phyloP scores from a whole-genome alignment of 2,113 vertebrate species.

The Oncorhynchus keta region DNA sequence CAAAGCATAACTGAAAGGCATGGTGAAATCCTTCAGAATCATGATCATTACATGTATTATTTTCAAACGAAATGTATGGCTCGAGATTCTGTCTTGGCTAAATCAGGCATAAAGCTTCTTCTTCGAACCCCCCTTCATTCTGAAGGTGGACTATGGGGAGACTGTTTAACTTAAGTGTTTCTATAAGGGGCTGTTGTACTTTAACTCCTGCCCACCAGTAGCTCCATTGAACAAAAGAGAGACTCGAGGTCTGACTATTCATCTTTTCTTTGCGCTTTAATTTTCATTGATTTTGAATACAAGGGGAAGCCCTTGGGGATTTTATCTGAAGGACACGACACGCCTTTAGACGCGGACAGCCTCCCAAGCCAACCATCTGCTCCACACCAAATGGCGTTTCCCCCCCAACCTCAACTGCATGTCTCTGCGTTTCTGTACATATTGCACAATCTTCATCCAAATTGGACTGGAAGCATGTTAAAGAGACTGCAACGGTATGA shows the following conservation, averaged over 20 bases:
- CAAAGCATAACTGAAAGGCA: constrained; percentile 93
- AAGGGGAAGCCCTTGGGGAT: constrained; percentile 89
- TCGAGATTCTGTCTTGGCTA: constrained; percentile 88
- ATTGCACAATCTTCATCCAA: constrained; percentile 52
- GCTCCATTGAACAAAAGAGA: constrained; percentile 86
- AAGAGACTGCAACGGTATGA: constrained; percentile 57
- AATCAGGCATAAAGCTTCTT: constrained; percentile 90
- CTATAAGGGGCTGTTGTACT: constrained; percentile 91
- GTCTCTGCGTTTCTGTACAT: constrained; percentile 76
- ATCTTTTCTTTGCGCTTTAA: constrained; percentile 93
- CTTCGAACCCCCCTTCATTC: constrained; percentile 62
- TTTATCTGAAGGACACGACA: constrained; percentile 88
- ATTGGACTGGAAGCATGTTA: constrained; percentile 73
- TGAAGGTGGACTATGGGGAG: constrained; percentile 82
- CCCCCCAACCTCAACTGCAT: constrained; percentile 75
- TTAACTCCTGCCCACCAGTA: constrained; percentile 96
- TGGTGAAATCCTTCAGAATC: constrained; percentile 85
- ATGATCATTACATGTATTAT: constrained; percentile 86
- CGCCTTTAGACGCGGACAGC: constrained; percentile 91
- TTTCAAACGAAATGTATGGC: constrained; percentile 92
- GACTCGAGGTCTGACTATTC: constrained; percentile 89
- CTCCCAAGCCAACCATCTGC: constrained; percentile 91
- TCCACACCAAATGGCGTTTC: constrained; percentile 91
- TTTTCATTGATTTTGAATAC: constrained; percentile 96
- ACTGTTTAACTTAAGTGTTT: constrained; percentile 93